phyloP scores from a whole-genome alignment of 2,113 vertebrate genomes.

The Onychostruthus taczanowskii region DNA sequence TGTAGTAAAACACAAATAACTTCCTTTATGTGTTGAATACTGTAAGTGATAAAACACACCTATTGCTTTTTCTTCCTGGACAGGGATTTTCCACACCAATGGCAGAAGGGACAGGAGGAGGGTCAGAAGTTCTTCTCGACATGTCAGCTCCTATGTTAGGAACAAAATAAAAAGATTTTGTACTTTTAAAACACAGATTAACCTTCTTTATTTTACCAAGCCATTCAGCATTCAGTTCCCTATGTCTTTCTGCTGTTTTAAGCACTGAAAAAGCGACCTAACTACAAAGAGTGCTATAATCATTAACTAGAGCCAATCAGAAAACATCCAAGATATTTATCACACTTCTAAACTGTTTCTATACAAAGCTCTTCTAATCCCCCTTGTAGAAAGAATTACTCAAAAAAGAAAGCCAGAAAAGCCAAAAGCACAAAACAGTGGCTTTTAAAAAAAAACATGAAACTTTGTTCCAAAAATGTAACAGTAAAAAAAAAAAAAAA shows the following conservation, averaged over 20 bases:
- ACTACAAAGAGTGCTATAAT: not conserved
- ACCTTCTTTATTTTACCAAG: not conserved
- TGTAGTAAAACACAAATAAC: not conserved
- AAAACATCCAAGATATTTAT: constrained; percentile 31
- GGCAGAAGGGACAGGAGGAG: constrained; percentile 92
- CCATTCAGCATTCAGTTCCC: not conserved
- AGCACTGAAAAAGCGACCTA: not conserved
- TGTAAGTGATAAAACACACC: constrained; percentile 66
- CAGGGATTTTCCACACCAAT: constrained; percentile 96
- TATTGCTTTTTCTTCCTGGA: constrained; percentile 88
- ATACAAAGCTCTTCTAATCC: not conserved
- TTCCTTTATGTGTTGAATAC: not conserved
- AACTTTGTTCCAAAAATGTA: not conserved
- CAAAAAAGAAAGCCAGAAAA: constrained; percentile 65
- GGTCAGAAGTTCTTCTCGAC: constrained; percentile 94
- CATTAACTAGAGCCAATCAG: constrained; percentile 10
- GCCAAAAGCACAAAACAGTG: constrained; percentile 70
- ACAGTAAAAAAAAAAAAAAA: not conserved
- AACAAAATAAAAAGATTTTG: not conserved
- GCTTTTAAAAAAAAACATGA: not conserved
- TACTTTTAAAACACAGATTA: not conserved
- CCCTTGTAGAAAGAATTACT: constrained; percentile 67
- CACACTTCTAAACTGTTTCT: constrained; percentile 45
- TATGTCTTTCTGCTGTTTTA: not conserved
- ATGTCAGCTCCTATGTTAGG: constrained; percentile 87